Conservation (phyloP, 2,113 vertebrate species). For the Noctilio leporinus region DNA sequence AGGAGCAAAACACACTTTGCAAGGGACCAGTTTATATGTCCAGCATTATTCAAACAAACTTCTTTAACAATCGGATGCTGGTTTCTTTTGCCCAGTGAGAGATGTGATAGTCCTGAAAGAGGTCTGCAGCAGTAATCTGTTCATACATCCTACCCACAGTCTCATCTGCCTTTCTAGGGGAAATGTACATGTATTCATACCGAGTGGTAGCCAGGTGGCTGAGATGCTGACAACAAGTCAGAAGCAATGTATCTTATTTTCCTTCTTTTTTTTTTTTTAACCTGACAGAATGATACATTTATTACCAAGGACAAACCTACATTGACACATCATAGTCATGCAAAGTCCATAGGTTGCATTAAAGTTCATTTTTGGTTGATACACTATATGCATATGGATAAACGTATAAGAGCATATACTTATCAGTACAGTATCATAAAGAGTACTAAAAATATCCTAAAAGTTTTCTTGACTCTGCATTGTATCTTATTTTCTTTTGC, state of each 20-base stretch:
- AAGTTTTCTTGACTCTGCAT: too few relatives aligned
- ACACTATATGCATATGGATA: too few relatives aligned
- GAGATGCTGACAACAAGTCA: background rate
- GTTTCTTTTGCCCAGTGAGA: background rate
- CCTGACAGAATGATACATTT: too few relatives aligned
- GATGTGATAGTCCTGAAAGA: background rate
- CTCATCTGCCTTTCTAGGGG: background rate
- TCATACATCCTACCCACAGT: accelerated
- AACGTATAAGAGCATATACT: too few relatives aligned
- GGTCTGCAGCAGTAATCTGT: background rate
- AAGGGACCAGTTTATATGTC: background rate
- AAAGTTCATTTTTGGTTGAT: too few relatives aligned
- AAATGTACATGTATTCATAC: background rate
- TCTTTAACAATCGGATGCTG: background rate
- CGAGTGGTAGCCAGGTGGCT: too few relatives aligned
- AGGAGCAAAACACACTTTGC: background rate
- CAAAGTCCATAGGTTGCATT: too few relatives aligned
- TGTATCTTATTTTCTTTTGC: background rate
- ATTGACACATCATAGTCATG: too few relatives aligned
- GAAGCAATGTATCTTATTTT: background rate
- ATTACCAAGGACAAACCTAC: too few relatives aligned
- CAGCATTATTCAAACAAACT: background rate
- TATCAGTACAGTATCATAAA: too few relatives aligned
- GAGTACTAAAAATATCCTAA: too few relatives aligned
- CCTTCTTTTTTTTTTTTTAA: too few relatives aligned